phyloP scores from a whole-genome alignment of 2,797 vertebrate species.

The Manis crassicaudata region DNA sequence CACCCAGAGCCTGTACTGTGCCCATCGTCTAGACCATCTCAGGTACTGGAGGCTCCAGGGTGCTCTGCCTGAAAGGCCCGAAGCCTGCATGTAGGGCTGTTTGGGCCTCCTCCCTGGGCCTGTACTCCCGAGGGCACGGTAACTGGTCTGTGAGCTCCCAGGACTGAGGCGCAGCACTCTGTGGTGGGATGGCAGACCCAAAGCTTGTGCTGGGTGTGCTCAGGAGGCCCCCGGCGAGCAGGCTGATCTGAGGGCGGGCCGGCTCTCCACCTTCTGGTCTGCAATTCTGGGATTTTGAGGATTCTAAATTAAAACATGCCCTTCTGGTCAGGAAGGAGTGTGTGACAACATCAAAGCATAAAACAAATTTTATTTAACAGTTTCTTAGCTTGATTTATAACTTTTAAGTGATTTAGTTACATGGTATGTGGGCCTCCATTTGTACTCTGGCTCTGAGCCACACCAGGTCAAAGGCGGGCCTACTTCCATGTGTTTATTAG shows the following conservation, averaged over 20 bases:
- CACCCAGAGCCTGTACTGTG: background rate
- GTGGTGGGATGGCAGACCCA: background rate
- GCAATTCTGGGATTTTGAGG: background rate
- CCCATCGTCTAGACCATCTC: background rate
- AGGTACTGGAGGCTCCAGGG: background rate
- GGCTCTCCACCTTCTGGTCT: background rate
- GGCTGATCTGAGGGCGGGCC: background rate
- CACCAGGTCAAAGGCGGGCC: background rate
- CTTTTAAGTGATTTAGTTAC: background rate
- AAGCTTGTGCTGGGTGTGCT: background rate
- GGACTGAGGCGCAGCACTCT: background rate
- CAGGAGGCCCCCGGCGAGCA: accelerated
- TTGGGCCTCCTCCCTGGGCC: background rate
- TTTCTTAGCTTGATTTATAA: slow-evolving; percentile 7
- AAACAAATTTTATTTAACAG: background rate
- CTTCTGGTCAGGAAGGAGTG: background rate
- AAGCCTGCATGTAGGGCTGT: background rate
- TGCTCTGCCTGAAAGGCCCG: background rate
- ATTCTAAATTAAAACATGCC: background rate
- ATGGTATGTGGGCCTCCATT: background rate
- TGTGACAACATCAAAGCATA: slow-evolving; percentile 29
- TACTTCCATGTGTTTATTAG: background rate
- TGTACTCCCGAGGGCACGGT: background rate
- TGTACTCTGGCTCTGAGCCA: background rate
- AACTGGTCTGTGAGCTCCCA: background rate